Base-by-base conservation (phyloP, 2,113 vertebrate genomes). In the Falco punctatus region DNA sequence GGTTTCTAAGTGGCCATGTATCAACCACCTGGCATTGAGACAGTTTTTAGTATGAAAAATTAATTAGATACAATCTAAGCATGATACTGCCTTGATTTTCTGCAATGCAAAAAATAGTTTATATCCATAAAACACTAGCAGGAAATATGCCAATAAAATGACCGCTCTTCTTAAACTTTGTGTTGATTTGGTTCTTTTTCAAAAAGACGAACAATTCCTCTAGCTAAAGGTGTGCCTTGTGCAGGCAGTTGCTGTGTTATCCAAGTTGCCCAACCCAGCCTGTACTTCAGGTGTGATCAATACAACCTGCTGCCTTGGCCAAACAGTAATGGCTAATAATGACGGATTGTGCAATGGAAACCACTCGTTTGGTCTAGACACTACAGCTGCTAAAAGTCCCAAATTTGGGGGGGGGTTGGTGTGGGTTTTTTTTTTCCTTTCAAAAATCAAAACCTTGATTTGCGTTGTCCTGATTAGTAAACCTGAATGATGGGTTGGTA, bases 11-110 rank as follows among this genome's bases (percentile, higher is more conserved):
- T 27, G 51, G 69, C 54, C 75, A 33, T 2, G 0, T 61, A 66
- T 32, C 87, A 90, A 22, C 72, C 69, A 59, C 65, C 59, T 92
- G 84, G 52, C 90, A 91, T 8, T 17, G 62, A 66, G 48, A 66
- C 64, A 40, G 49, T 55, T 94, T 71, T 89, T 42, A 88, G 62
- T 59, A 80, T 59, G 69, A 96, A 97, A 94, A 92, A 90, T 93
- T 93, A 67, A 96, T 91, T 62, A 85, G 75, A 70, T 73, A 35
- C 44, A 59, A 38, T 58, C 80, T 55, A 71, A 84, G 71, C 18
- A 15, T 24, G n/a, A 64, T 35, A 46, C 16, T n/a, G 52, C 62
- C 71, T 78, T 17, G 46, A 27, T 81, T 93, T 79, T 79, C 61
- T 81, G 19, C 48, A n/a, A 8, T 3, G 35, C 28, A 44, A 52